Evolutionary conservation across 1,140 invertebrate species (phyloP).

Genomic region (Eupristina koningsbergeri): DNA sequence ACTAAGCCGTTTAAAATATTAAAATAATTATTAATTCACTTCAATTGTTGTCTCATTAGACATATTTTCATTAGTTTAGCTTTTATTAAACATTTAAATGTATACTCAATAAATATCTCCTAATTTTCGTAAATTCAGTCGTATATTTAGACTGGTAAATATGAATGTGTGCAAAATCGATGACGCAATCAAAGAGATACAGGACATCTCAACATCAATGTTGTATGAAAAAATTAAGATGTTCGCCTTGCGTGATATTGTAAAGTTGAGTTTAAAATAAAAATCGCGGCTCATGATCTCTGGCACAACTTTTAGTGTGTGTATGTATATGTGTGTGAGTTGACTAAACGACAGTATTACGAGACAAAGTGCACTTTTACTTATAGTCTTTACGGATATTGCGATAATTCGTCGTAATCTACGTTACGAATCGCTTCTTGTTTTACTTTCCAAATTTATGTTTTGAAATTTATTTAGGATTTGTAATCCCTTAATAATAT

Average conservation of each 20-base stretch:
- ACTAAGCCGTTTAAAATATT: too few relatives aligned
- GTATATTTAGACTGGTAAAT: neutral
- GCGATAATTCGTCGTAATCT: conserved; percentile 19
- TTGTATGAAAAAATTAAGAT: neutral
- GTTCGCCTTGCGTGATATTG: neutral
- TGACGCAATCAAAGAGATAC: neutral
- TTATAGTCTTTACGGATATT: conserved; percentile 7
- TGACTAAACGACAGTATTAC: neutral
- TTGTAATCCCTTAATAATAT: too few relatives aligned
- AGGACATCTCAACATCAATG: neutral
- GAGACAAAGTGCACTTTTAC: neutral
- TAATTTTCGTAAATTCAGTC: neutral
- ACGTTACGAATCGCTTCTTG: neutral
- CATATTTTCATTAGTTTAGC: too few relatives aligned
- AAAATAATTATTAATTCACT: too few relatives aligned
- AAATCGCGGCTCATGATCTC: neutral
- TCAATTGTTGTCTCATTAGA: too few relatives aligned
- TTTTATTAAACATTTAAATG: too few relatives aligned
- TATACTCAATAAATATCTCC: neutral
- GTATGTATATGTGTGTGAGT: neutral
- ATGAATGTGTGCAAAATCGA: neutral
- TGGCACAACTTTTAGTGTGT: neutral
- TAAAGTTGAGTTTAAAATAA: neutral
- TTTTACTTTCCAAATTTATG: too few relatives aligned
- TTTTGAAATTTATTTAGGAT: neutral